Percentiles rank a stretch among this genome's conserved stretches.
Evolutionary conservation across 2,797 vertebrate species (phyloP).

Genomic region (Gymnothorax reevesii): DNA sequence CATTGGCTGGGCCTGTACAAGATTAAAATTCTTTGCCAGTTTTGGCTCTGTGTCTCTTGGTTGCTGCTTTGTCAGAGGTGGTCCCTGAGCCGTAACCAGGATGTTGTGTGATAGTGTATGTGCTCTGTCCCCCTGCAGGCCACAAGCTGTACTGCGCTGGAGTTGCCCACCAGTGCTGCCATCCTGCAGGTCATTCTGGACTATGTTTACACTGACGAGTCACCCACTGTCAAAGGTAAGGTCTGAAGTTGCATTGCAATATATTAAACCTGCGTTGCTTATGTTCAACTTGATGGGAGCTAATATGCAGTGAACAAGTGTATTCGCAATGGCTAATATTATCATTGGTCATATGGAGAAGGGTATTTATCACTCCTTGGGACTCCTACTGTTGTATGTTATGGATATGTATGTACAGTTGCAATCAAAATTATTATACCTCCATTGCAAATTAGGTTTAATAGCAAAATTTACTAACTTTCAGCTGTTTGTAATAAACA

Average conservation of each 20-base stretch:
- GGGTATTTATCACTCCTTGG: background rate
- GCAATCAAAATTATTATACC: too few relatives aligned
- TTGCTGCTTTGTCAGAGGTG: background rate
- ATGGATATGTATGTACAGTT: background rate
- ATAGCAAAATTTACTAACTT: too few relatives aligned
- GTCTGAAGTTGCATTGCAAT: background rate
- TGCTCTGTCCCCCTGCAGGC: conserved; percentile 72
- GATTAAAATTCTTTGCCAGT: background rate
- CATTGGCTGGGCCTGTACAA: background rate
- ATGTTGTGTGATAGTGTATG: background rate
- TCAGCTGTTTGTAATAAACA: too few relatives aligned
- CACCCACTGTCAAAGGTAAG: conserved; percentile 85
- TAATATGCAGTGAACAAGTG: background rate
- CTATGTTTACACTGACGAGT: conserved; percentile 94
- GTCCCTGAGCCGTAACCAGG: background rate
- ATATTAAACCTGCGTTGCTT: background rate
- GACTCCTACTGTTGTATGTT: background rate
- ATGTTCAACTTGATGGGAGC: too few relatives aligned
- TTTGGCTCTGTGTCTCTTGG: background rate
- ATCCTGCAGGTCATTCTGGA: conserved; percentile 89
- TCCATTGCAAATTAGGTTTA: too few relatives aligned
- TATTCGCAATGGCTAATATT: background rate
- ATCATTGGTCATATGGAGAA: background rate
- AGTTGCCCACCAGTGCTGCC: conserved; percentile 89
- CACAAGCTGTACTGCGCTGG: conserved; percentile 84